Conservation (phyloP, 2,797 vertebrate species). For the Limnodromus scolopaceus region DNA sequence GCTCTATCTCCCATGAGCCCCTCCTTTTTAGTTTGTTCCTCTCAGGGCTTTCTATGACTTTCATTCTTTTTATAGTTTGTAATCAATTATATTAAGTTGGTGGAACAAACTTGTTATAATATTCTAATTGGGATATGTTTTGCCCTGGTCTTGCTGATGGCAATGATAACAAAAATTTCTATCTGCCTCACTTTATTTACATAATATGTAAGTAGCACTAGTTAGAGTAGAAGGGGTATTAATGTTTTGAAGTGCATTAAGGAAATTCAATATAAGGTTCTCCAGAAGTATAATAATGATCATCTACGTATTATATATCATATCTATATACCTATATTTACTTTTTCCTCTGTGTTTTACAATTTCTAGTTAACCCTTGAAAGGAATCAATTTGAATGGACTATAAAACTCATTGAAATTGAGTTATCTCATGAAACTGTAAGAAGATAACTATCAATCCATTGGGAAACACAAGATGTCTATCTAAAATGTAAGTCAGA, state of each 20-base stretch:
- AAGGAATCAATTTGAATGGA: not conserved
- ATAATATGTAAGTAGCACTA: not conserved
- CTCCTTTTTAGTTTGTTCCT: not conserved
- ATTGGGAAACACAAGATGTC: not conserved
- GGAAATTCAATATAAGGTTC: not conserved
- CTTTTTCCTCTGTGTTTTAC: not conserved
- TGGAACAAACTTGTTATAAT: not conserved
- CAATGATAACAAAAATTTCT: not conserved
- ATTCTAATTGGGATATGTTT: not conserved
- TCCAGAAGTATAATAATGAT: not conserved
- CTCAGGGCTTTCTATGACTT: not conserved
- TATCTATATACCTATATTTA: not conserved
- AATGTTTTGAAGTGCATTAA: not conserved
- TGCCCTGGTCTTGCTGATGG: not conserved
- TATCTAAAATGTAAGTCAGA: not conserved
- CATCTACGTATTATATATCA: not conserved
- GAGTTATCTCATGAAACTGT: not conserved
- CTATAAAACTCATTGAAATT: not conserved
- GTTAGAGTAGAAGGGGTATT: not conserved
- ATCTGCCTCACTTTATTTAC: not conserved
- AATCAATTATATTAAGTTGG: not conserved
- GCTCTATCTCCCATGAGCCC: not conserved
- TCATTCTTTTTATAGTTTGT: not conserved
- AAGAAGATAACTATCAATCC: not conserved
- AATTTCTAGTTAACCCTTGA: not conserved